Conservation (phyloP, 2,797 vertebrate genomes). For the Picus viridis region DNA sequence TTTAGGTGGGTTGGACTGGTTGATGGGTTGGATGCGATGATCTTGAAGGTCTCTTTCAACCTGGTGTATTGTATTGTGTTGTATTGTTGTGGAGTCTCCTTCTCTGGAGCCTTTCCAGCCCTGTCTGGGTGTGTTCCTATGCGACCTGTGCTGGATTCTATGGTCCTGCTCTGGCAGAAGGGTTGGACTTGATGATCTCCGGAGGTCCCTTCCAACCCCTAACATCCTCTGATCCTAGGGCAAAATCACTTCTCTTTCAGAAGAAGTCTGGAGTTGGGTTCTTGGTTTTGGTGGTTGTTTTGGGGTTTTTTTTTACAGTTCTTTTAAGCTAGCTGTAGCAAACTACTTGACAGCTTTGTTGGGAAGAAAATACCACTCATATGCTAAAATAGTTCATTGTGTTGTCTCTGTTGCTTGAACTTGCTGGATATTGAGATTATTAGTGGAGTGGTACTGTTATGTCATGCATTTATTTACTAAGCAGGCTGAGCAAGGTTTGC, state of each 20-base stretch:
- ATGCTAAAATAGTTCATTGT: not conserved
- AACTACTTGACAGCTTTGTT: not conserved
- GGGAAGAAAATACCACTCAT: fast-evolving
- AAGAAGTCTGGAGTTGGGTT: not conserved
- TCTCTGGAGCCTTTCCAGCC: no score
- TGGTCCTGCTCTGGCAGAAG: no score
- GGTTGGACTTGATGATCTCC: no score
- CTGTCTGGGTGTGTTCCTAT: no score
- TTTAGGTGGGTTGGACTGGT: no score
- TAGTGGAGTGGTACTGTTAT: not conserved
- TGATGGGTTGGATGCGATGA: no score
- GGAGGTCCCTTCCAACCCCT: no score
- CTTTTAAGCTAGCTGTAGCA: not conserved
- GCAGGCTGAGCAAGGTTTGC: not conserved
- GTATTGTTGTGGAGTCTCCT: no score
- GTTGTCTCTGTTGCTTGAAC: not conserved
- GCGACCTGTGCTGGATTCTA: no score
- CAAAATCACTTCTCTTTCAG: not conserved
- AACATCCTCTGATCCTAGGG: not conserved
- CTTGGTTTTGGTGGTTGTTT: not conserved
- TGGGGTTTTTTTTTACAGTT: not conserved
- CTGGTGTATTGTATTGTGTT: no score
- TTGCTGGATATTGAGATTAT: not conserved
- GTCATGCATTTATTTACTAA: not conserved
- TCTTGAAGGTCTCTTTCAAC: no score